A percentile compares a stretch with the other conserved stretches of the same genome.
Conservation (phyloP, 2,113 vertebrate genomes). For the Alexandromys fortis region DNA sequence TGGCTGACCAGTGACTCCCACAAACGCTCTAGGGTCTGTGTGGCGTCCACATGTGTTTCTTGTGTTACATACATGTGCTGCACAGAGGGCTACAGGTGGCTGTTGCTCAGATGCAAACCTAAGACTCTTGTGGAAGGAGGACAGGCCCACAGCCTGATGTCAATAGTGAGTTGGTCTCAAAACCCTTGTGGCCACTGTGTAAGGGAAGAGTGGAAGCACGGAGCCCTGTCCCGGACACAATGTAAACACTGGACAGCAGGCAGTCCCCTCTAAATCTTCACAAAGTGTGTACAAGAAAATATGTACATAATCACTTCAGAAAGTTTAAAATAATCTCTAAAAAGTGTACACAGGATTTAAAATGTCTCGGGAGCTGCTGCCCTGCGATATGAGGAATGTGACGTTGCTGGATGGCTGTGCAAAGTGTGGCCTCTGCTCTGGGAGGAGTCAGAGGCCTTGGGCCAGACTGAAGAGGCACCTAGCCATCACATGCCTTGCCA, state of each 20-base stretch:
- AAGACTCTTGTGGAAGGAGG: neutral
- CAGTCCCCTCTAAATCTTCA: conserved; percentile 61
- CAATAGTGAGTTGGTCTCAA: neutral
- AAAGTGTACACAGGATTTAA: conserved; percentile 62
- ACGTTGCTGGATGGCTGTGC: neutral
- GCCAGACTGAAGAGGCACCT: neutral
- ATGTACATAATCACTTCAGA: conserved; percentile 79
- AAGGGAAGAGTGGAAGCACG: neutral
- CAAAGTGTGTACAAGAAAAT: conserved; percentile 79
- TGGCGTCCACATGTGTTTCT: neutral
- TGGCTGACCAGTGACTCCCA: neutral
- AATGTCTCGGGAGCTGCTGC: conserved; percentile 72
- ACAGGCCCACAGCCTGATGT: neutral
- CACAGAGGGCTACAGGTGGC: neutral
- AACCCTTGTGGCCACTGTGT: neutral
- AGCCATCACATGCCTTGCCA: neutral
- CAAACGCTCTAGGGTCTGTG: neutral
- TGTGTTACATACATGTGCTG: neutral
- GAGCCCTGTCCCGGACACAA: neutral
- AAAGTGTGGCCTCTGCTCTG: neutral
- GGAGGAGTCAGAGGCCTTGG: too few relatives aligned
- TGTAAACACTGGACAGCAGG: conserved; percentile 69
- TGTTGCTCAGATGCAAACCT: neutral
- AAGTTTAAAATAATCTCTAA: conserved; percentile 76
- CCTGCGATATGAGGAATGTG: conserved; percentile 79